phyloP scores from a whole-genome alignment of 2,797 vertebrate genomes.

The Synanceia verrucosa region DNA sequence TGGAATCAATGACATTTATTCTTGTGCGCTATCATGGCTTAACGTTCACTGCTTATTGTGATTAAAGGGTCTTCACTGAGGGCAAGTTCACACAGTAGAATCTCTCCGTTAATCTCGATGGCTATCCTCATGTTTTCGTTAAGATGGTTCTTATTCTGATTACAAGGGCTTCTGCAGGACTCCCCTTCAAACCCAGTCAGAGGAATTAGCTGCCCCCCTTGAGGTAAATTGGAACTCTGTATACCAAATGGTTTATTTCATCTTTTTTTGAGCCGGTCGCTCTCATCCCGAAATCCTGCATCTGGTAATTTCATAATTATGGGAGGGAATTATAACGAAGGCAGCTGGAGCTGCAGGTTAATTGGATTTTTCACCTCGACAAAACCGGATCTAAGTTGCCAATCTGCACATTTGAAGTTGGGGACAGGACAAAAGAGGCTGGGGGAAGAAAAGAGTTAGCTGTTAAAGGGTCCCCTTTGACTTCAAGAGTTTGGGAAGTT shows the following conservation, averaged over 20 bases:
- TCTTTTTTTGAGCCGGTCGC: constrained; percentile 64
- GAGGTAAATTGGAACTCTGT: constrained; percentile 67
- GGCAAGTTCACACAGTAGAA: neutral
- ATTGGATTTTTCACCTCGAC: constrained; percentile 85
- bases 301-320: constrained; percentile 86
- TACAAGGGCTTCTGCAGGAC: constrained; percentile 55
- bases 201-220: constrained; percentile 55
- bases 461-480: constrained; percentile 75
- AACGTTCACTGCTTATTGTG: neutral
- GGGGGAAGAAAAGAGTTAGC: constrained; percentile 68
- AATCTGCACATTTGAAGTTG: constrained; percentile 80
- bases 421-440: constrained; percentile 78
- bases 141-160: constrained; percentile 57
- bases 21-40: neutral
- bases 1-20: constrained; percentile 4
- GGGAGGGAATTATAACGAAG: constrained; percentile 81
- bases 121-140: constrained; percentile 22
- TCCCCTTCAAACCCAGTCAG: constrained; percentile 66
- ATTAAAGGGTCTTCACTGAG: constrained; percentile 7
- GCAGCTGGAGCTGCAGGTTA: constrained; percentile 82
- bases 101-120: constrained; percentile 30
- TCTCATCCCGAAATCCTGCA: constrained; percentile 82
- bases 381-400: constrained; percentile 79
- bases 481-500: constrained; percentile 74
- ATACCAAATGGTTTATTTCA: constrained; percentile 73